Base-by-base conservation (phyloP, 2,888 invertebrate species). In the Rhorus exstirpatorius region DNA sequence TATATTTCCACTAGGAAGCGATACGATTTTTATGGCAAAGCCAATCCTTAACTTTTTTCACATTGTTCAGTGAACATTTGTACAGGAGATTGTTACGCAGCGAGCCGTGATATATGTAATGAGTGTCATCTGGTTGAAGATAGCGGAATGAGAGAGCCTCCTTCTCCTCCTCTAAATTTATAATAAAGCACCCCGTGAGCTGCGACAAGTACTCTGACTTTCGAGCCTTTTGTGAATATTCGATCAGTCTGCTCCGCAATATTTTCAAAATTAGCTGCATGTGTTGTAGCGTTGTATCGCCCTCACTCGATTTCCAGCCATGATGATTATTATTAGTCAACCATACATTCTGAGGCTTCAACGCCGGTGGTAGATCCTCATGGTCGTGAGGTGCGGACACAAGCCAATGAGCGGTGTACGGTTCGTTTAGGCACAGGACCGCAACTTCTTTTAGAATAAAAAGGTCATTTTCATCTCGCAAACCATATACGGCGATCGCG, bases 361-460 rank as follows among this genome's bases (percentile, higher is more conserved):
- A 3, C 2, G 31, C 31, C 2, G 31, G 31, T 6, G 31, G 6
- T 6, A 31, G 31, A 3, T 31, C 31, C 3, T 2, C 31, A 31
- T 31, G 6, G 2, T 31, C 35, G 19, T 67, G 3, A 19, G 49
- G 51, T 4, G 31, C 31, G 10, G 51, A 14, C 14, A 67, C 17
- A 24, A 67, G 26, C 49, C 51, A 67, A 3, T 67, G 67, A 3
- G 12, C 67, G 0, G 19, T 10, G 31, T 19, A 65, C 14, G 65
- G 46, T 26, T 44, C 24, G 10, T 63, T n/a, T n/a, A 68, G 3
- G 1, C 53, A 68, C 3, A 41, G 4, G 1, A 44, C 38, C 2
- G 51, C 53, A 19, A 68, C 19, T n/a, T 68, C 53, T 55, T 68
- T 68, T 3, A 41, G 53, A n/a, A 38, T 19, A 21, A 51, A 68